Percentiles rank a stretch among this genome's conserved stretches.
phyloP scores from a whole-genome alignment of 2,113 vertebrate species.

The Passer domesticus region DNA sequence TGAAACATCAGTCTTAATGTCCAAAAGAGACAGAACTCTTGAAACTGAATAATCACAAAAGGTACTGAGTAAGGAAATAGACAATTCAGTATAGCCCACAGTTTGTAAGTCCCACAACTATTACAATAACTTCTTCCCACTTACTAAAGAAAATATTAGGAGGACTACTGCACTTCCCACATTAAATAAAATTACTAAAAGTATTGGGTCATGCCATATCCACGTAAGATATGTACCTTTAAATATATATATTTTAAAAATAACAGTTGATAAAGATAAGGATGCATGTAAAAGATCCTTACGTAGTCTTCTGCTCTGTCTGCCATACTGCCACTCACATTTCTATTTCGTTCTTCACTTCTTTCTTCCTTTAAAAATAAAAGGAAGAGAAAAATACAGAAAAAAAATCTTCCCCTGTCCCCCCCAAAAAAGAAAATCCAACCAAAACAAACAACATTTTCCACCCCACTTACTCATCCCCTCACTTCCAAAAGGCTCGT shows the following conservation, averaged over 20 bases:
- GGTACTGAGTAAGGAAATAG: accelerated
- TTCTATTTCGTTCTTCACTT: accelerated
- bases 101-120: background rate
- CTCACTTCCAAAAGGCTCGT: accelerated
- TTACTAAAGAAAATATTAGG: background rate
- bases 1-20: background rate
- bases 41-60: accelerated
- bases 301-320: slow-evolving; percentile 34
- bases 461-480: accelerated
- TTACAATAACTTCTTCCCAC: background rate
- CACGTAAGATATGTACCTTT: accelerated
- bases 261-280: background rate
- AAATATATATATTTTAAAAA: background rate
- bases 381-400: accelerated
- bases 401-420: accelerated
- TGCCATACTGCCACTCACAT: background rate
- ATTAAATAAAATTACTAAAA: background rate
- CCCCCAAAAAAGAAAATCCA: accelerated
- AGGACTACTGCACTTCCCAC: background rate
- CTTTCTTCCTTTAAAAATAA: background rate
- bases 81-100: accelerated
- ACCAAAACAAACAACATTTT: background rate
- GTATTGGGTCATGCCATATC: accelerated
- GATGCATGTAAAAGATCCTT: background rate
- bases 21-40: background rate